Evolutionary conservation across 2,888 invertebrate species (phyloP).

Genomic region (Aromia moschata): DNA sequence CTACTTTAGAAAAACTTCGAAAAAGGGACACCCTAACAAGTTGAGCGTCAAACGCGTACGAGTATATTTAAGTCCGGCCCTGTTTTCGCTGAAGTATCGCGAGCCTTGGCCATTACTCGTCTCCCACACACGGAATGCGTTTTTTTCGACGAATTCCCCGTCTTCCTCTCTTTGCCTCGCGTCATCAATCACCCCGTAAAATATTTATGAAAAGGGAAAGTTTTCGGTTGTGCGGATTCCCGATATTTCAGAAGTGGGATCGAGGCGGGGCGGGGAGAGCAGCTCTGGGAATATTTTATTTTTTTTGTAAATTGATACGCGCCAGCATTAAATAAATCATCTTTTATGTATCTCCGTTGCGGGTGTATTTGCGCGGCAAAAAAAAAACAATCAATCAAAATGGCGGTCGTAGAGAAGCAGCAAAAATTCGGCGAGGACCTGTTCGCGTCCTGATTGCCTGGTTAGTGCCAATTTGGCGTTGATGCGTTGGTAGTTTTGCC

Average conservation of each 20-base stretch:
- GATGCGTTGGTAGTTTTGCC: too few species aligned
- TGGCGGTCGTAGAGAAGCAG: too few species aligned
- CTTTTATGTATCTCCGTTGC: not conserved
- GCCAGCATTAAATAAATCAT: conserved; percentile 4
- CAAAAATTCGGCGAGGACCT: too few species aligned
- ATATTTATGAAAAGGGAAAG: conserved; percentile 8
- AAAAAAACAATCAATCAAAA: not conserved
- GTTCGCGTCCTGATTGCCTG: too few species aligned
- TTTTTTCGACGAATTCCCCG: conserved; percentile 4
- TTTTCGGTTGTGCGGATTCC: conserved; percentile 12
- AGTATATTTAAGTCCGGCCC: too few species aligned
- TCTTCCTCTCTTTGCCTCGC: too few species aligned
- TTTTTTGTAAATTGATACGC: conserved; percentile 4
- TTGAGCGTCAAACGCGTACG: too few species aligned
- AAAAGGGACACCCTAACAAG: too few species aligned
- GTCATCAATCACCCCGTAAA: conserved; percentile 16
- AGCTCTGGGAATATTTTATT: not conserved
- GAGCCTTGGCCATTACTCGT: too few species aligned
- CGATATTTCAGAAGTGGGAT: conserved; percentile 14
- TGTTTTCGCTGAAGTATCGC: too few species aligned
- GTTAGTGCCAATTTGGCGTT: not conserved
- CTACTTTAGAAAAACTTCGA: too few species aligned
- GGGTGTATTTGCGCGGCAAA: not conserved
- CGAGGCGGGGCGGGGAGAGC: not conserved
- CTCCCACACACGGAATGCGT: too few species aligned